phyloP scores from a whole-genome alignment of 2,797 vertebrate species.

The Typhlichthys subterraneus region DNA sequence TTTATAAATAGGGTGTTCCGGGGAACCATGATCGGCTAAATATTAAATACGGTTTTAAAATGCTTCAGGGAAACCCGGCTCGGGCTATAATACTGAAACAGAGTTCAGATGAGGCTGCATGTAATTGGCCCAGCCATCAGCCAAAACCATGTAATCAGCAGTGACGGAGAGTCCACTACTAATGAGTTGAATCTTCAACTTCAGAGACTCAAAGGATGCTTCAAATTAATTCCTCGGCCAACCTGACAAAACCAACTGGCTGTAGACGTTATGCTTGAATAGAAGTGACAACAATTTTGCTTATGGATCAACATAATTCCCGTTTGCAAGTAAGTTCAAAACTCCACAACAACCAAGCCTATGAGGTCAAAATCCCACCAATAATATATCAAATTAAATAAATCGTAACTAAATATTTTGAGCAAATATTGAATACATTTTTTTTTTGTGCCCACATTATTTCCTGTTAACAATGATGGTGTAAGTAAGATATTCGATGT shows the following conservation, averaged over 20 bases:
- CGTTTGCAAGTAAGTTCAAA: conserved; percentile 31
- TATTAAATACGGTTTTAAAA: conserved; percentile 57
- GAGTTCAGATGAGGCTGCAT: conserved; percentile 50
- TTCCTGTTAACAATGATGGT: too few relatives aligned
- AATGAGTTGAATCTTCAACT: conserved; percentile 51
- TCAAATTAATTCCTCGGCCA: conserved; percentile 38
- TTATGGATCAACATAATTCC: conserved; percentile 35
- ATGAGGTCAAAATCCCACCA: too few relatives aligned
- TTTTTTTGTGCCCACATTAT: too few relatives aligned
- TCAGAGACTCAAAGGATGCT: conserved; percentile 48
- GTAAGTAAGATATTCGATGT: conserved; percentile 27
- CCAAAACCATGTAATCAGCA: conserved; percentile 35
- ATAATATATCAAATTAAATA: too few relatives aligned
- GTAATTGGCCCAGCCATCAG: conserved; percentile 49
- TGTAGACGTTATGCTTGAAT: conserved; percentile 12
- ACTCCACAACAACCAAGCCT: conserved; percentile 14
- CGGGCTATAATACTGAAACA: conserved; percentile 36
- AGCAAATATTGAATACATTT: too few relatives aligned
- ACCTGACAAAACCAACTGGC: conserved; percentile 43
- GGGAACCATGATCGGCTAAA: conserved; percentile 51
- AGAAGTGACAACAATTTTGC: conserved; percentile 39
- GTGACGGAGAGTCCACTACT: conserved; percentile 55
- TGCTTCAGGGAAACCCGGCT: conserved; percentile 50
- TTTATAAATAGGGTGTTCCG: conserved; percentile 63
- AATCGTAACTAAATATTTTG: too few relatives aligned